These are phyloP conservation scores for Slavum lentiscoides DNA, from an alignment of 2,888 invertebrate species.

Conservation along the genomic window DNA sequence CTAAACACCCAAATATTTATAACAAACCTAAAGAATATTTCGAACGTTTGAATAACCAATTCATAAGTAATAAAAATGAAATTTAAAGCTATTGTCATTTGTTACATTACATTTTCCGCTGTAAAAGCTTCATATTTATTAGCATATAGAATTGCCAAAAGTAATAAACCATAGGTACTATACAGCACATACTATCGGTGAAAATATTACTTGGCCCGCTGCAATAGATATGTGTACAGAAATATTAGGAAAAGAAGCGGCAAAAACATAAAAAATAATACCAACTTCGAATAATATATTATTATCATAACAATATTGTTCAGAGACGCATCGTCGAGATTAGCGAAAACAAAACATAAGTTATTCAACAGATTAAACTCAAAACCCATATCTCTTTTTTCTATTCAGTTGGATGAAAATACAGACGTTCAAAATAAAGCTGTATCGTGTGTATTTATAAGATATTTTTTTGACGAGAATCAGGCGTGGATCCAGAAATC, in stretches of 20 bases:
- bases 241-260: constrained; percentile 5
- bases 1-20: background rate
- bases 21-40: constrained; percentile 3
- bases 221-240: constrained; percentile 19
- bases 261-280: constrained; percentile 4
- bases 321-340: background rate
- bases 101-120: background rate
- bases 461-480: background rate
- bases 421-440: constrained; percentile 1
- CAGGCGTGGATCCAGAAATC: too few relatives aligned
- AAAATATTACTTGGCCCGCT: background rate
- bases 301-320: too few relatives aligned
- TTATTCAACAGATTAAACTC: background rate
- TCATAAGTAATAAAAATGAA: background rate
- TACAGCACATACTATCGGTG: constrained; percentile 4
- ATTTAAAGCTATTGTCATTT: background rate
- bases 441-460: background rate
- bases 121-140: constrained; percentile 14
- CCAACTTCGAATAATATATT: background rate
- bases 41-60: constrained; percentile 5
- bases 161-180: constrained; percentile 20
- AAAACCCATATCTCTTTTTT: background rate
- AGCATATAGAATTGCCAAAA: constrained; percentile 5
- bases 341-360: background rate
- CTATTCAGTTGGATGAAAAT: background rate